Conservation (phyloP, 1,140 invertebrate species). For the Calycopis cecrops region DNA sequence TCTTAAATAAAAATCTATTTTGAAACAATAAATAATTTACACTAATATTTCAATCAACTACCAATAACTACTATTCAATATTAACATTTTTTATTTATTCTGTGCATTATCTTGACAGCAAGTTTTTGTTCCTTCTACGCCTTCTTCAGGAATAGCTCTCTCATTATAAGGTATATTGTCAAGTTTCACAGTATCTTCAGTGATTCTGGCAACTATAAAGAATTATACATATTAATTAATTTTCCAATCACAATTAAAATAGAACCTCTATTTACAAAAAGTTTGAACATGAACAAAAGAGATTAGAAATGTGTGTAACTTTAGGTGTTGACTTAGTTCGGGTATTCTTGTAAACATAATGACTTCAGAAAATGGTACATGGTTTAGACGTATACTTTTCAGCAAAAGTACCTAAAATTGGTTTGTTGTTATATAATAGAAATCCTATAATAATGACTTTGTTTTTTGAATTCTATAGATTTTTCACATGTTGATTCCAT, state of each 20-base stretch:
- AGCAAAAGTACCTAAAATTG: no score
- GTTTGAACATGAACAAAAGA: no score
- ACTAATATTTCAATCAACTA: neutral
- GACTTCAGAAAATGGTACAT: no score
- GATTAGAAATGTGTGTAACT: no score
- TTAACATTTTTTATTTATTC: slow-evolving; percentile 29
- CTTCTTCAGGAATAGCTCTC: slow-evolving; percentile 40
- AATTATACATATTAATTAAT: slow-evolving; percentile 15
- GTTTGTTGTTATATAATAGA: no score
- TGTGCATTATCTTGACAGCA: slow-evolving; percentile 47
- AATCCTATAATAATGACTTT: no score
- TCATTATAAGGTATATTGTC: slow-evolving; percentile 75
- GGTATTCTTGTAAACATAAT: no score
- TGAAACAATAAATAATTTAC: slow-evolving; percentile 1
- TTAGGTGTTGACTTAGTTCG: no score
- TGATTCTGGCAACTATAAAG: slow-evolving; percentile 74
- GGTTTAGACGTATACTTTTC: no score
- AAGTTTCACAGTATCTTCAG: slow-evolving; percentile 71
- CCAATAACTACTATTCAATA: neutral
- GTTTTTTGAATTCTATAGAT: no score
- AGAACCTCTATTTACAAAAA: no score
- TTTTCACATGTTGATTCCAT: no score
- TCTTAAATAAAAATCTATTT: neutral
- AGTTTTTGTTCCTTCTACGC: slow-evolving; percentile 22
- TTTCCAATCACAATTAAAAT: slow-evolving; percentile 14